phyloP scores from a whole-genome alignment of 2,797 vertebrate species.

The Siniperca scherzeri region DNA sequence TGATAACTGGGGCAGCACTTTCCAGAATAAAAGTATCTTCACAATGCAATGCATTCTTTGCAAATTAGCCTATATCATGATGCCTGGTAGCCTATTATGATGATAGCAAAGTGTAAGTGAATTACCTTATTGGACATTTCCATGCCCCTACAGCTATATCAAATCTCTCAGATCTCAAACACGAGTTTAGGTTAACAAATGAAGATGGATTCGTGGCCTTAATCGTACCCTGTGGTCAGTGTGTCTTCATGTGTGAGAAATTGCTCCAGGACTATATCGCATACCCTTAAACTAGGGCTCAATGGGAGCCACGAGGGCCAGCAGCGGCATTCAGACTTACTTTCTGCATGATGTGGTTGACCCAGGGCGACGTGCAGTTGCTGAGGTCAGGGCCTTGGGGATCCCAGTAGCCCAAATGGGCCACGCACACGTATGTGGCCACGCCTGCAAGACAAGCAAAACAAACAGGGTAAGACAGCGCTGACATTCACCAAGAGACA shows the following conservation, averaged over 20 bases:
- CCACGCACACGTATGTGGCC: slow-evolving; percentile 93
- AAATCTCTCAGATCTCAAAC: slow-evolving; percentile 37
- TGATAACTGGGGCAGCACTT: neutral
- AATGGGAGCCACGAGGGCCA: slow-evolving; percentile 30
- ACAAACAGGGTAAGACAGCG: slow-evolving; percentile 66
- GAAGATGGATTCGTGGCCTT: slow-evolving; percentile 61
- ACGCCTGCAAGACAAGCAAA: slow-evolving; percentile 88
- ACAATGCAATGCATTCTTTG: neutral
- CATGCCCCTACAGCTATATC: slow-evolving; percentile 40
- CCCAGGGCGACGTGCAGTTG: slow-evolving; percentile 99
- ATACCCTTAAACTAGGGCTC: slow-evolving; percentile 45
- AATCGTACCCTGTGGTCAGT: slow-evolving; percentile 62
- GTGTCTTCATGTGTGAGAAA: slow-evolving; percentile 61
- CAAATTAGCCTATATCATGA: slow-evolving; percentile 18
- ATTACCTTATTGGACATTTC: slow-evolving; percentile 55
- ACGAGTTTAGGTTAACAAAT: slow-evolving; percentile 55
- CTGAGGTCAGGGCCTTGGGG: slow-evolving; percentile 96
- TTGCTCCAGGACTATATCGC: slow-evolving; percentile 54
- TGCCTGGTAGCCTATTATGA: slow-evolving; percentile 15
- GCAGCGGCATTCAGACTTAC: slow-evolving; percentile 84
- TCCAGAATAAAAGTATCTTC: neutral
- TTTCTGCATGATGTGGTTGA: slow-evolving; percentile 98
- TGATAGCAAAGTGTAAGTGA: slow-evolving; percentile 21
- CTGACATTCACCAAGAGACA: slow-evolving; percentile 73
- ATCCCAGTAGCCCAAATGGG: slow-evolving; percentile 93